Conservation (phyloP, 2,113 vertebrate genomes). For the Bubo bubo region DNA sequence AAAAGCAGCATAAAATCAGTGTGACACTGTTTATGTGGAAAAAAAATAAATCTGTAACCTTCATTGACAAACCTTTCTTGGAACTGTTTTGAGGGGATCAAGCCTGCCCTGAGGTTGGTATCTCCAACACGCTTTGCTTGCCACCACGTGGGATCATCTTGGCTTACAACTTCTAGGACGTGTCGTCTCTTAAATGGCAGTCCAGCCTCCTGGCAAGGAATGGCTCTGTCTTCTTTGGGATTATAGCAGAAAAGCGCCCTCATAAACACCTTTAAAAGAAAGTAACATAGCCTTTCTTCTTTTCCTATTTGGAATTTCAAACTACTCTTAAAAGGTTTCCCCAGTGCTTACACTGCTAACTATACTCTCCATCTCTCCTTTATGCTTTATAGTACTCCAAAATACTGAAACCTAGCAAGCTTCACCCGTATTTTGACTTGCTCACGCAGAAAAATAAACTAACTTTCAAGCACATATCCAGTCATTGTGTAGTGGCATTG, state of each 20-base stretch:
- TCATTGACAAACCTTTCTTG: conserved; percentile 87
- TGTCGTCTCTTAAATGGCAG: conserved; percentile 88
- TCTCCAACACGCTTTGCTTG: conserved; percentile 93
- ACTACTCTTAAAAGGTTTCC: neutral
- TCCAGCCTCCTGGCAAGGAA: conserved; percentile 93
- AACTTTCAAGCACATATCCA: neutral
- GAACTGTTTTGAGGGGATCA: conserved; percentile 92
- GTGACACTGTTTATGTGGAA: neutral
- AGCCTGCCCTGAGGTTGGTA: conserved; percentile 89
- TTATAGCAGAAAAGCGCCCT: conserved; percentile 91
- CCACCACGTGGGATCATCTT: conserved; percentile 94
- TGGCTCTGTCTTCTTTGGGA: conserved; percentile 91
- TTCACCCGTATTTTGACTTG: neutral
- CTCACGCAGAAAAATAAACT: neutral
- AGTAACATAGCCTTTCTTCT: neutral
- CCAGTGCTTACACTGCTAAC: neutral
- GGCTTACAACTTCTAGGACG: conserved; percentile 93
- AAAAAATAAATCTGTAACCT: neutral
- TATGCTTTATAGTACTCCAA: neutral
- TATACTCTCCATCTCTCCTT: neutral
- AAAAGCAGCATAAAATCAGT: neutral
- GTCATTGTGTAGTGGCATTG: neutral
- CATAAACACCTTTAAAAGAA: conserved; percentile 84
- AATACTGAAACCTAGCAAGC: neutral
- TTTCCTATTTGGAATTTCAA: neutral